phyloP scores from a whole-genome alignment of 1,140 invertebrate species.

The Apis florea region DNA sequence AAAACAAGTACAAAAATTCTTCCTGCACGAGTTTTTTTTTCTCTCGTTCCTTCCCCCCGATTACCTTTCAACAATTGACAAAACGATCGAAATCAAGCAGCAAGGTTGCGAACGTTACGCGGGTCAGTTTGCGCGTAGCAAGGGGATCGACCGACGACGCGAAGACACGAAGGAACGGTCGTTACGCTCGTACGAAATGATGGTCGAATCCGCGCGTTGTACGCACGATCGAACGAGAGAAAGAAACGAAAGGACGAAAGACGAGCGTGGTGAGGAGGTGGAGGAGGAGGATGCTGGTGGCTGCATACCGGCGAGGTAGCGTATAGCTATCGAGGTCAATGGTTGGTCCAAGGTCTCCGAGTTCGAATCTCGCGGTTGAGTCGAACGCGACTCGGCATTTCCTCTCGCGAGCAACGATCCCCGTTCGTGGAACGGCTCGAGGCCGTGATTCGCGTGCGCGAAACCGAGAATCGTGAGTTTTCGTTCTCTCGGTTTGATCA shows the following conservation, averaged over 20 bases:
- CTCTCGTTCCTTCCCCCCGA: too few relatives aligned
- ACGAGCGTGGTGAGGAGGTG: too few relatives aligned
- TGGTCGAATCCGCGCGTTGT: too few relatives aligned
- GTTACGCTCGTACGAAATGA: too few relatives aligned
- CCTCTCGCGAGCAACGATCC: slow-evolving; percentile 76
- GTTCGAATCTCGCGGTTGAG: slow-evolving; percentile 72
- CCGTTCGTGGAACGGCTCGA: slow-evolving; percentile 76
- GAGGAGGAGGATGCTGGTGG: slow-evolving; percentile 1
- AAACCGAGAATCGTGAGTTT: slow-evolving; percentile 27
- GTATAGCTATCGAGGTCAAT: slow-evolving; percentile 80
- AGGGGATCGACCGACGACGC: background rate
- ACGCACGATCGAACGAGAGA: background rate
- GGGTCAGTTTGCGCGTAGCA: background rate
- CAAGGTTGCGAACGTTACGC: slow-evolving; percentile 2
- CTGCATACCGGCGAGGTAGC: slow-evolving; percentile 50
- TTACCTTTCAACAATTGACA: too few relatives aligned
- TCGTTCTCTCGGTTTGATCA: slow-evolving; percentile 9
- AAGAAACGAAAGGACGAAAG: background rate
- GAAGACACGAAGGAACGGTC: background rate
- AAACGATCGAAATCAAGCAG: too few relatives aligned
- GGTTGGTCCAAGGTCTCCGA: slow-evolving; percentile 79
- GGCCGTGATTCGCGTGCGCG: slow-evolving; percentile 34
- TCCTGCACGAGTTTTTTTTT: too few relatives aligned
- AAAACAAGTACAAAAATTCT: too few relatives aligned
- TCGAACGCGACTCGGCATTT: slow-evolving; percentile 71